phyloP scores from a whole-genome alignment of 1,140 invertebrate genomes.

The Meloidogyne hapla region DNA sequence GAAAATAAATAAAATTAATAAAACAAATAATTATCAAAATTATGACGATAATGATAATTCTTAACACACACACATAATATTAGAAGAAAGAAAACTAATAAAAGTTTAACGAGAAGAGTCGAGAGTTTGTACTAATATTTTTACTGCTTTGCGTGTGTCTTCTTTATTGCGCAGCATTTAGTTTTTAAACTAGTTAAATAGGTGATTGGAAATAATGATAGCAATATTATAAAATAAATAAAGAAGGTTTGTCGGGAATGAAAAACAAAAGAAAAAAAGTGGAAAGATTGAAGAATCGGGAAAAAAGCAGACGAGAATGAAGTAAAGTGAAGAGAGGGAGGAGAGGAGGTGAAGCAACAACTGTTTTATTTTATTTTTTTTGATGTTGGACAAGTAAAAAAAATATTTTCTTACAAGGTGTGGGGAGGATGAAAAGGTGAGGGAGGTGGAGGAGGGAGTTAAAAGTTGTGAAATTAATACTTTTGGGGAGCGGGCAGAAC shows the following conservation, averaged over 20 bases:
- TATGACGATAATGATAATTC: background rate
- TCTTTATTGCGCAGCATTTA: background rate
- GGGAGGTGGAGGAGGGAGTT: background rate
- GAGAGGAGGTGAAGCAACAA: slow-evolving; percentile 9
- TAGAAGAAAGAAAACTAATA: slow-evolving; percentile 4
- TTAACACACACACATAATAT: background rate
- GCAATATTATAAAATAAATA: background rate
- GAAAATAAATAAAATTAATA: too few relatives aligned
- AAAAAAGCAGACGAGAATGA: background rate
- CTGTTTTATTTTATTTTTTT: background rate
- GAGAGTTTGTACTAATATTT: slow-evolving; percentile 8
- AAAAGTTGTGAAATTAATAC: background rate
- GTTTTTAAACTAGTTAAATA: background rate
- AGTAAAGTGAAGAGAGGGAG: background rate
- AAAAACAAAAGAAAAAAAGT: background rate
- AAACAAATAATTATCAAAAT: background rate
- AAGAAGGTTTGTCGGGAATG: background rate
- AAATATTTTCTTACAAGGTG: background rate
- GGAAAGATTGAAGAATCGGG: background rate
- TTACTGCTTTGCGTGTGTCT: background rate
- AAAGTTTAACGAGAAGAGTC: slow-evolving; percentile 5
- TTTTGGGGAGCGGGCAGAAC: background rate
- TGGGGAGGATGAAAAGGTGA: background rate
- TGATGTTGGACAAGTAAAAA: background rate
- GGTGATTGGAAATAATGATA: background rate